These are phyloP conservation scores for Drusus annulatus DNA, from an alignment of 1,140 invertebrate genomes.

Conservation along the genomic window DNA sequence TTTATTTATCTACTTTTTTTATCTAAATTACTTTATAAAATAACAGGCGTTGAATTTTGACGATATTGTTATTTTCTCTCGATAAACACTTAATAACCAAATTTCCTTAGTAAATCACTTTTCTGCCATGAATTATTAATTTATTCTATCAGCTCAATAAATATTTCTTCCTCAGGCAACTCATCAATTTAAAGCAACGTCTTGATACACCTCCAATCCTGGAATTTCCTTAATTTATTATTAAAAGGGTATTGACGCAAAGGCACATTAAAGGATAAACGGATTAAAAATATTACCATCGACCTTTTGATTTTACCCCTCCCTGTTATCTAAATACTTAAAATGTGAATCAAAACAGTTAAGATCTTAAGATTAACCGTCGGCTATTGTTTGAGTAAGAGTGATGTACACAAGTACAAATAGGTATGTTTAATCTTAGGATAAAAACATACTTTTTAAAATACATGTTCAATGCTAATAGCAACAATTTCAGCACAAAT, in stretches of 20 bases:
- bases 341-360: constrained; percentile 15
- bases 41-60: not conserved
- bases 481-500: too few species aligned
- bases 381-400: not conserved
- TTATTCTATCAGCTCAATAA: constrained; percentile 37
- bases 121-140: constrained; percentile 29
- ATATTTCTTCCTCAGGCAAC: constrained; percentile 39
- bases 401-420: too few species aligned
- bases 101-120: constrained; percentile 31
- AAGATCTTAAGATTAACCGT: constrained; percentile 13
- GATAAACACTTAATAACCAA: constrained; percentile 32
- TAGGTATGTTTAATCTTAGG: too few species aligned
- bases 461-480: too few species aligned
- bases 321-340: constrained; percentile 34
- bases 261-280: constrained; percentile 44
- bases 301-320: constrained; percentile 48
- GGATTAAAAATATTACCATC: constrained; percentile 47
- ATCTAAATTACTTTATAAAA: too few species aligned
- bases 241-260: constrained; percentile 54
- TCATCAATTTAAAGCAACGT: constrained; percentile 32
- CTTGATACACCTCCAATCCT: constrained; percentile 46
- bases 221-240: constrained; percentile 47
- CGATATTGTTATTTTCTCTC: constrained; percentile 8
- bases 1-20: too few species aligned
- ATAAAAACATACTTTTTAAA: too few species aligned